Evolutionary conservation across 2,797 vertebrate genomes (phyloP).

Genomic region (Microctenopoma stevenorrisi): DNA sequence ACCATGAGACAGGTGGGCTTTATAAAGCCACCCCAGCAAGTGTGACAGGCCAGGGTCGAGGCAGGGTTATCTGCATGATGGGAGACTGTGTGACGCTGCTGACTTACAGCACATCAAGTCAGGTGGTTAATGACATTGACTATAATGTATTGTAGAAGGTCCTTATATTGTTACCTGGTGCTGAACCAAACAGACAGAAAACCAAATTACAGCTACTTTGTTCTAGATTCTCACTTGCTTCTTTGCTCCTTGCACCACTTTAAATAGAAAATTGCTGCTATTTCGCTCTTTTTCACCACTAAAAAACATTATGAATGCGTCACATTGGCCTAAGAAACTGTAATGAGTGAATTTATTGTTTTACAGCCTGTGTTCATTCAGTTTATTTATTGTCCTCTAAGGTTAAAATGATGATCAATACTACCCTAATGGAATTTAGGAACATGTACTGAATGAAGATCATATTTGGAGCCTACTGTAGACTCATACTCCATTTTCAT

Average conservation of each 20-base stretch:
- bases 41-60: constrained; percentile 44
- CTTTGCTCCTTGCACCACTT: background rate
- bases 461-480: background rate
- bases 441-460: background rate
- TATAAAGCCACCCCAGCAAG: constrained; percentile 41
- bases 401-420: constrained; percentile 20
- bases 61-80: constrained; percentile 33
- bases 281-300: background rate
- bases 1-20: constrained; percentile 56
- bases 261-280: background rate
- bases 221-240: background rate
- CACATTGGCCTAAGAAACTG: background rate
- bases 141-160: too few species aligned
- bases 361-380: too few species aligned
- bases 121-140: constrained; percentile 16
- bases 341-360: background rate
- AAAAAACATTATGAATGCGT: background rate
- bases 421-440: constrained; percentile 15
- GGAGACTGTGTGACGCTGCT: constrained; percentile 15
- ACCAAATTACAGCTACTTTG: too few species aligned
- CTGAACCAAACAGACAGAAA: too few species aligned
- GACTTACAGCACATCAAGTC: constrained; percentile 15
- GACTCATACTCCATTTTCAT: background rate
- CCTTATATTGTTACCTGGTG: too few species aligned
- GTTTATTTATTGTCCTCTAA: background rate